Evolutionary conservation across 2,888 invertebrate genomes (phyloP).

Genomic region (Ochropacha duplaris): DNA sequence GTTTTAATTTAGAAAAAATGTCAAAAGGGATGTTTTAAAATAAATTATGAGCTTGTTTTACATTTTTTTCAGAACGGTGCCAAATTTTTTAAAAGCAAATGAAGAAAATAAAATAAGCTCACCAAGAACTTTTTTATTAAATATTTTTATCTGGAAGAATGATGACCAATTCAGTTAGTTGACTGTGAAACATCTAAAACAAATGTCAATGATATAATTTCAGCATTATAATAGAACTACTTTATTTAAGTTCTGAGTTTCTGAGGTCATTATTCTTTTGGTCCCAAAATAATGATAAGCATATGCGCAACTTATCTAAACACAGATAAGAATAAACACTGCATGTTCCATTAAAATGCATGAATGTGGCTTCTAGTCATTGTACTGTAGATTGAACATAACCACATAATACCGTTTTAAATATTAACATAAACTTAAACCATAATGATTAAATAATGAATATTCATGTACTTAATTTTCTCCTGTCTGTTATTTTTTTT

Average conservation of each 20-base stretch:
- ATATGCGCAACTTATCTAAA: conserved; percentile 34
- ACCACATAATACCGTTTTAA: conserved; percentile 18
- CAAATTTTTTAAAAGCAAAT: background rate
- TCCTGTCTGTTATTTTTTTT: conserved; percentile 41
- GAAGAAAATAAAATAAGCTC: no score
- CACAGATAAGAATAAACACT: conserved; percentile 33
- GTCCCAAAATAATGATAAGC: background rate
- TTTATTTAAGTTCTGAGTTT: background rate
- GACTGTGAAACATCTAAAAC: background rate
- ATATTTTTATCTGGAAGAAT: background rate
- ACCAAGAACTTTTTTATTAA: no score
- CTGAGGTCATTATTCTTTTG: background rate
- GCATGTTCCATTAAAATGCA: conserved; percentile 50
- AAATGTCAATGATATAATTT: background rate
- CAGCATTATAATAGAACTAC: background rate
- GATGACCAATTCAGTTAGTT: background rate
- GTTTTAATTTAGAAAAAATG: background rate
- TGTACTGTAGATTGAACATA: conserved; percentile 29
- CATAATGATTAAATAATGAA: conserved; percentile 11
- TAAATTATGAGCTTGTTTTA: background rate
- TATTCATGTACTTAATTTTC: conserved; percentile 51
- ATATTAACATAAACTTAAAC: conserved; percentile 10
- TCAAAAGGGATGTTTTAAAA: background rate
- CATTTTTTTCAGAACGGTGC: background rate
- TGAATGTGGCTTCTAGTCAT: conserved; percentile 46